Percentiles rank a stretch among this genome's conserved stretches.
These are phyloP conservation scores for Chascanopsetta lugubris DNA, from an alignment of 2,113 vertebrate species.

Conservation along the genomic window DNA sequence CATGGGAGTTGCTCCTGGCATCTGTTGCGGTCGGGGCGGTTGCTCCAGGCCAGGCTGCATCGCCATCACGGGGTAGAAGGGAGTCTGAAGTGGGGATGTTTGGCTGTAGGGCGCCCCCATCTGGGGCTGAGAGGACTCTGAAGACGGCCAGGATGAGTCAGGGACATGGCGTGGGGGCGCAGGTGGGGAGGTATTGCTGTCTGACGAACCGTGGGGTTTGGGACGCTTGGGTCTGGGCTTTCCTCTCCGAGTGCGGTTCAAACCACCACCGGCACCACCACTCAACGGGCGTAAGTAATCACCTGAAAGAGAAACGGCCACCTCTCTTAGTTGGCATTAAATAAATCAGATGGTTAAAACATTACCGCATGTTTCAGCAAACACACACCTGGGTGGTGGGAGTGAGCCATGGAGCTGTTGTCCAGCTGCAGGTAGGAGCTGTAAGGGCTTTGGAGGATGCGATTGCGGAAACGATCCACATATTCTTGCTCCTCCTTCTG, in stretches of 20 bases:
- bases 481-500: slow-evolving; percentile 91
- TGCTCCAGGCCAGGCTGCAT: slow-evolving; percentile 42
- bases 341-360: neutral
- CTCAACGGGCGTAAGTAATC: slow-evolving; percentile 63
- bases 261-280: slow-evolving; percentile 52
- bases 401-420: slow-evolving; percentile 77
- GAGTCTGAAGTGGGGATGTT: slow-evolving; percentile 68
- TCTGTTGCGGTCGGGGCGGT: slow-evolving; percentile 36
- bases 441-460: slow-evolving; percentile 85
- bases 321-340: neutral
- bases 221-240: slow-evolving; percentile 81
- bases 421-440: slow-evolving; percentile 85
- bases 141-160: slow-evolving; percentile 74
- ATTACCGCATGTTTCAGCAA: neutral
- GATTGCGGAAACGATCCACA: slow-evolving; percentile 84
- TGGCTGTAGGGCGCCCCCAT: slow-evolving; percentile 53
- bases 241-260: slow-evolving; percentile 74
- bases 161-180: slow-evolving; percentile 44
- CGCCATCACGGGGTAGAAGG: slow-evolving; percentile 54
- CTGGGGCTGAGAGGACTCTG: slow-evolving; percentile 69
- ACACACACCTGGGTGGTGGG: slow-evolving; percentile 80
- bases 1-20: slow-evolving; percentile 33
- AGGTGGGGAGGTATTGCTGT: slow-evolving; percentile 64
- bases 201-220: slow-evolving; percentile 77
- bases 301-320: slow-evolving; percentile 56